phyloP scores from a whole-genome alignment of 2,888 invertebrate species.

The Plusia festucae region DNA sequence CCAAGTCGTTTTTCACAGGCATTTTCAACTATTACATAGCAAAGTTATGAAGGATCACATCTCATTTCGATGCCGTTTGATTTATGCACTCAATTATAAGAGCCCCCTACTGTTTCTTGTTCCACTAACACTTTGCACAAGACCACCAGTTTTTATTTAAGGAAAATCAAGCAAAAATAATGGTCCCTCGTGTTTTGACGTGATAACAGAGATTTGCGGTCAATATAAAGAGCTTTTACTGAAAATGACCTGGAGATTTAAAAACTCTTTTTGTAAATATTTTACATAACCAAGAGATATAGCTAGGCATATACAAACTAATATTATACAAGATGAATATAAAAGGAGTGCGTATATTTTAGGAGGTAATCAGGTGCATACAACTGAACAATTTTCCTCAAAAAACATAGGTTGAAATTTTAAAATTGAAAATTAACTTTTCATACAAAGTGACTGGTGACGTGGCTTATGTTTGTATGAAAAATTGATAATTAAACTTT shows the following conservation, averaged over 20 bases:
- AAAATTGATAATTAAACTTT: too few species aligned
- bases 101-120: conserved; percentile 70
- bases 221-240: conserved; percentile 1
- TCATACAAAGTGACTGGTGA: too few species aligned
- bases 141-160: conserved; percentile 56
- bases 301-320: too few species aligned
- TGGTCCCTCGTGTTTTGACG: conserved; percentile 37
- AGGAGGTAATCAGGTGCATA: too few species aligned
- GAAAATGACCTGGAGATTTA: conserved; percentile 9
- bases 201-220: not conserved
- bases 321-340: too few species aligned
- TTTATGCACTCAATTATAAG: conserved; percentile 83
- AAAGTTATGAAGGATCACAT: conserved; percentile 73
- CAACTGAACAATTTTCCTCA: too few species aligned
- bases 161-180: conserved; percentile 53
- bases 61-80: conserved; percentile 81
- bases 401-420: too few species aligned
- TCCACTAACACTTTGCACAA: conserved; percentile 23
- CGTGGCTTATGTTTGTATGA: too few species aligned
- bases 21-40: conserved; percentile 58
- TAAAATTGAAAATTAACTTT: too few species aligned
- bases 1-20: conserved; percentile 56
- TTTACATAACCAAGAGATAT: too few species aligned
- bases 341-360: too few species aligned
- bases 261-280: conserved; percentile 6